phyloP scores from a whole-genome alignment of 1,140 invertebrate species.

The Drosophila bipectinata region DNA sequence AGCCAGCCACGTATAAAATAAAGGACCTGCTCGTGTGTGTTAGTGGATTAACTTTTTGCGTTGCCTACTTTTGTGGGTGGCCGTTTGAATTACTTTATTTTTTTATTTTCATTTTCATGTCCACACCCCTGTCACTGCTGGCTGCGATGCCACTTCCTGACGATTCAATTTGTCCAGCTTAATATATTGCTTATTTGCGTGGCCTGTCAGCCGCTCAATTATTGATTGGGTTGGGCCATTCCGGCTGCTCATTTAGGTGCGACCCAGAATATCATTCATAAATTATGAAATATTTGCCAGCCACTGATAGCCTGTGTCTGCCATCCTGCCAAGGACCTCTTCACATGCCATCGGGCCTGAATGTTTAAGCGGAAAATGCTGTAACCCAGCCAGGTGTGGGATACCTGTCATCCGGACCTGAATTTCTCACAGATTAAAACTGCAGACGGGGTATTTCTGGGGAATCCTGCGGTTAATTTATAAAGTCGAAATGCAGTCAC shows the following conservation, averaged over 20 bases:
- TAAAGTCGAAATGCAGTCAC: conserved; percentile 10
- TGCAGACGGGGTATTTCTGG: neutral
- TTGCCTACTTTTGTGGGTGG: conserved; percentile 44
- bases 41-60: neutral
- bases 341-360: conserved; percentile 10
- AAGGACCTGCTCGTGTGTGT: conserved; percentile 21
- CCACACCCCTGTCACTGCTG: neutral
- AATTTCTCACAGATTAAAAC: neutral
- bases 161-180: conserved; percentile 37
- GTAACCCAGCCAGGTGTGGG: conserved; percentile 16
- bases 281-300: conserved; percentile 49
- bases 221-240: conserved; percentile 41
- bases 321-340: neutral
- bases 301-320: conserved; percentile 15
- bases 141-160: conserved; percentile 19
- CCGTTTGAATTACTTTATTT: conserved; percentile 11
- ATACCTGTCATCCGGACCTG: conserved; percentile 2
- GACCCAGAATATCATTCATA: conserved; percentile 32
- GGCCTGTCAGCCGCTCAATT: conserved; percentile 40
- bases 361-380: conserved; percentile 33
- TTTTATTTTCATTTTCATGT: conserved; percentile 29
- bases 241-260: conserved; percentile 15
- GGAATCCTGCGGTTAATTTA: conserved; percentile 21
- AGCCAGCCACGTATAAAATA: conserved; percentile 10
- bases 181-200: conserved; percentile 65